Evolutionary conservation across 2,888 invertebrate species (phyloP), one percentile per base, ranked within the genome.

Genomic region (Acanthoscelides obtectus): DNA sequence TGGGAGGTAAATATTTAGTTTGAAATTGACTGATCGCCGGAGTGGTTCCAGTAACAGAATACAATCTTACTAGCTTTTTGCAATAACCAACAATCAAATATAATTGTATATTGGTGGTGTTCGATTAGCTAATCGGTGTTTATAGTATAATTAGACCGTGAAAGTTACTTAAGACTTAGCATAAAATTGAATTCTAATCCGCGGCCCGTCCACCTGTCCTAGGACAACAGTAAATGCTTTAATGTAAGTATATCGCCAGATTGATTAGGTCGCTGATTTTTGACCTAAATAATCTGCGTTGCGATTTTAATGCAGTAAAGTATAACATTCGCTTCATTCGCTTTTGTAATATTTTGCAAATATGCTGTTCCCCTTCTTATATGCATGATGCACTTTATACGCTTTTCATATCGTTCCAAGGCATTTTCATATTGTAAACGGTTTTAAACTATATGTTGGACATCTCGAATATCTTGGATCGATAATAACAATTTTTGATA

Each of bases 1-100:
- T 80, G 80, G 82, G 83, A 84, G 84, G 84, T 85, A 84, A 85
- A 83, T 82, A 83, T 83, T 84, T 83, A 84, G 84, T 84, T 83
- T 83, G 83, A 84, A 84, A 84, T 84, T 83, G 79, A 81, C 80
- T 77, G 78, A 81, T 79, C 76, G 69, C 72, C 78, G 76, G 81
- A 79, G 79, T 80, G 79, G 82, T 80, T 75, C 77, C 74, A 80
- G 81, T 80, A 76, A 72, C 45, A 6, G 25, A 25, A 73, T 76
- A 73, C 70, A 67, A 64, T 8, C 64, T 64, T 4, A 63, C 63
- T 63, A 66, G 27, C 5, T 64, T 71, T 71, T 68, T 71, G 71
- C 71, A 71, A 68, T 71, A 70, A 22, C n/a, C 67, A 22, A 25
- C n/a, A 25, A 68, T 21, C 22, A 45, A 45, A 45, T 17, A 6